Conservation (phyloP, 2,888 invertebrate genomes). For the Rotaria socialis region DNA sequence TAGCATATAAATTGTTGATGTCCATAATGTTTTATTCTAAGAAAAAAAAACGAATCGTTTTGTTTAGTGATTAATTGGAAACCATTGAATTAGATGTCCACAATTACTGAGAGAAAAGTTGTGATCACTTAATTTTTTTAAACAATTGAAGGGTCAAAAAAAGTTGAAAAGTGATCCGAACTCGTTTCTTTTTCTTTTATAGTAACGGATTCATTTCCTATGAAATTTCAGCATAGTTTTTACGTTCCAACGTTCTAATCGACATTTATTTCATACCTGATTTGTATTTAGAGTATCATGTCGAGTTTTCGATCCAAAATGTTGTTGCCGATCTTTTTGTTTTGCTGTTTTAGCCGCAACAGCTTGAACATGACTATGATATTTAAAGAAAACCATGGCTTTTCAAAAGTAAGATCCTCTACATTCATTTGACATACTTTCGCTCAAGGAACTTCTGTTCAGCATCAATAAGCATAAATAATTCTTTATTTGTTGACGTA, state of each 20-base stretch:
- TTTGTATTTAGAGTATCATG: not conserved
- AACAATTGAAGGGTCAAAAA: too few species aligned
- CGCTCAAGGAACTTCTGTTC: constrained; percentile 70
- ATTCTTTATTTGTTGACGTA: constrained; percentile 58
- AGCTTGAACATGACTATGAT: constrained; percentile 59
- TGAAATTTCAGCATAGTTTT: too few species aligned
- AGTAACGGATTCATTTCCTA: too few species aligned
- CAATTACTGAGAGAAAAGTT: too few species aligned
- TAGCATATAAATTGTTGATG: constrained; percentile 51
- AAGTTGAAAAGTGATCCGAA: too few species aligned
- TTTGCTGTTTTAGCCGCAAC: constrained; percentile 59
- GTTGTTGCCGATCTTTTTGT: constrained; percentile 55
- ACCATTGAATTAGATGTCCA: too few species aligned
- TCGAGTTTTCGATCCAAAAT: constrained; percentile 55
- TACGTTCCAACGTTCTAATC: too few species aligned
- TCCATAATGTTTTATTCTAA: constrained; percentile 55
- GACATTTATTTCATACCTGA: not conserved
- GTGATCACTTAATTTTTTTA: too few species aligned
- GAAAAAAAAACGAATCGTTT: too few species aligned
- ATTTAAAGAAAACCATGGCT: not conserved
- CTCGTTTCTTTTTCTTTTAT: too few species aligned
- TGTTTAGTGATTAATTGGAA: too few species aligned
- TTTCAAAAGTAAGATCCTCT: too few species aligned
- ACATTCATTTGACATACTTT: constrained; percentile 60
- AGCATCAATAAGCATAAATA: constrained; percentile 74